Evolutionary conservation across 2,797 vertebrate species (phyloP).

Genomic region (Sebastes iracundus): DNA sequence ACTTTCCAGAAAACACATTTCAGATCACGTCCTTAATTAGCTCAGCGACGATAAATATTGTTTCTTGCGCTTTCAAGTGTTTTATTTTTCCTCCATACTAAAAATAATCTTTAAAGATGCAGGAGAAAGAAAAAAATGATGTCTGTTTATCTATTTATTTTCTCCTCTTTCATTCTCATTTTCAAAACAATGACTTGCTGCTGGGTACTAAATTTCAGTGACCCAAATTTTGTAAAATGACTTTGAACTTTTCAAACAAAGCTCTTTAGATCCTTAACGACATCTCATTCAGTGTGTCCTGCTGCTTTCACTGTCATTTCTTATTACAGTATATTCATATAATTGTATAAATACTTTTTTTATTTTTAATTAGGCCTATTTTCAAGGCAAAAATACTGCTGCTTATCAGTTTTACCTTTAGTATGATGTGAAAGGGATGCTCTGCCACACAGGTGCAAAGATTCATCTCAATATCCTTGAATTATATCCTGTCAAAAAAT

Average conservation of each 20-base stretch:
- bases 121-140: conserved; percentile 20
- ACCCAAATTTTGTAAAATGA: conserved; percentile 78
- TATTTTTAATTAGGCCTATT: conserved; percentile 67
- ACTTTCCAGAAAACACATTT: conserved; percentile 63
- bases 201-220: conserved; percentile 71
- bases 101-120: conserved; percentile 61
- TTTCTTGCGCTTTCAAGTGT: conserved; percentile 59
- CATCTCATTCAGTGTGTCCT: conserved; percentile 38
- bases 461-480: background rate
- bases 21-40: conserved; percentile 77
- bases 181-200: conserved; percentile 65
- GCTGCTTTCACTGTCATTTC: conserved; percentile 41
- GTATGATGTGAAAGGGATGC: conserved; percentile 16
- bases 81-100: conserved; percentile 45
- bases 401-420: conserved; percentile 41
- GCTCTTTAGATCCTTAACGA: conserved; percentile 42
- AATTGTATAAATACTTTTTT: conserved; percentile 66
- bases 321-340: conserved; percentile 54
- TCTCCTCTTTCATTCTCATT: conserved; percentile 46
- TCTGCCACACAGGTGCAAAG: conserved; percentile 38
- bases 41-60: conserved; percentile 63
- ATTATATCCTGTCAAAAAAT: background rate
- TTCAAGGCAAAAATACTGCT: conserved; percentile 37
- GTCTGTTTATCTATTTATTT: conserved; percentile 62
- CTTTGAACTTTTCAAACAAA: conserved; percentile 79